phyloP scores from a whole-genome alignment of 2,113 vertebrate species.

The Sylvia atricapilla region DNA sequence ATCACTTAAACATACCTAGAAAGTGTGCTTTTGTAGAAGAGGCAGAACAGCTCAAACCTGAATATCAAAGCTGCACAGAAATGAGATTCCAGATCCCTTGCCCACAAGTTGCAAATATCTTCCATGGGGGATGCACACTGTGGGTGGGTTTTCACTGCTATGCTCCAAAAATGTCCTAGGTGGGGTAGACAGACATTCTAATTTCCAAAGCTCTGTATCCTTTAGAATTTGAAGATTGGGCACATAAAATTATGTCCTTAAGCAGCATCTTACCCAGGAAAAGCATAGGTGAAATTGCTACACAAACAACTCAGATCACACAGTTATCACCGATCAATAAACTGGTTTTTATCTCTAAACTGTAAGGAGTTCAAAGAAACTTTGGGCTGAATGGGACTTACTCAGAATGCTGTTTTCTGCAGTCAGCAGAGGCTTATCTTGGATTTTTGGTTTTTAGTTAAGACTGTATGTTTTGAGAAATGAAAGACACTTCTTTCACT shows the following conservation, averaged over 20 bases:
- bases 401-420: neutral
- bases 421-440: conserved; percentile 1
- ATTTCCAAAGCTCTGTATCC: neutral
- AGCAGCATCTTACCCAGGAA: neutral
- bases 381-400: neutral
- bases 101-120: neutral
- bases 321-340: neutral
- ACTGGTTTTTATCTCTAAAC: neutral
- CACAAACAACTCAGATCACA: neutral
- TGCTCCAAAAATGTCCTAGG: neutral
- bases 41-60: neutral
- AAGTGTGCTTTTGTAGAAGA: neutral
- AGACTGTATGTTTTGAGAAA: neutral
- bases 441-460: neutral
- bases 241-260: neutral
- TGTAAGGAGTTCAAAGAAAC: neutral
- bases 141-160: neutral
- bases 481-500: neutral
- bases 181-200: neutral
- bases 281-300: neutral
- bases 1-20: neutral
- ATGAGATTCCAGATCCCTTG: neutral
- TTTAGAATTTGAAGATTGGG: neutral
- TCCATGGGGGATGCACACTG: neutral
- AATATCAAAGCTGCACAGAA: neutral